Percentiles rank a stretch among this genome's conserved stretches.
Evolutionary conservation across 2,797 vertebrate species (phyloP).

Genomic region (Acanthurus lineatus): DNA sequence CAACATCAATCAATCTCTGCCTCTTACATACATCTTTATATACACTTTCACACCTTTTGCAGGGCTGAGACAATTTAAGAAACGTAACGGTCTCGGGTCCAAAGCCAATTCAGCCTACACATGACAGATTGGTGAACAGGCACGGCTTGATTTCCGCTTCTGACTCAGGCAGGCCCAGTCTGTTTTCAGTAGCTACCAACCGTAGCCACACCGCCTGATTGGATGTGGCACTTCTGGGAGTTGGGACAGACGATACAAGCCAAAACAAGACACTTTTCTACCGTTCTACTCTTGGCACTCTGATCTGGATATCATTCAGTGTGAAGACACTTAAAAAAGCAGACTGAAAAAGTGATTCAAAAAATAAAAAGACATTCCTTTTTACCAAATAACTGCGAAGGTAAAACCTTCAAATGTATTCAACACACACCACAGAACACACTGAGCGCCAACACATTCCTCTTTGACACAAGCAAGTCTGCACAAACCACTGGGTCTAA

Average conservation of each 20-base stretch:
- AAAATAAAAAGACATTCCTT: neutral
- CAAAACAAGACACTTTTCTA: constrained; percentile 30
- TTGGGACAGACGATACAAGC: constrained; percentile 26
- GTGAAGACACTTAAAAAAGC: neutral
- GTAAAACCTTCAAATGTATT: neutral
- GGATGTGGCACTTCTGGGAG: constrained; percentile 34
- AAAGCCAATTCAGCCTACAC: constrained; percentile 64
- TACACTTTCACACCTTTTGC: constrained; percentile 37
- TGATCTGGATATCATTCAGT: constrained; percentile 8
- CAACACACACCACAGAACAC: neutral
- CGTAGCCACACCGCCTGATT: constrained; percentile 37
- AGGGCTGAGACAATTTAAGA: constrained; percentile 32
- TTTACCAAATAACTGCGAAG: neutral
- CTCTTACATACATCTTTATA: constrained; percentile 20
- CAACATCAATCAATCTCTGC: constrained; percentile 7
- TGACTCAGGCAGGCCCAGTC: constrained; percentile 55
- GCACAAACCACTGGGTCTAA: neutral
- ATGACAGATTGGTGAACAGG: constrained; percentile 62
- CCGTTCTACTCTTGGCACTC: neutral
- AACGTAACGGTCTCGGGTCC: constrained; percentile 16
- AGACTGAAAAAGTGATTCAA: neutral
- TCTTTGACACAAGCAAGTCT: neutral
- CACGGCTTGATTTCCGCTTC: constrained; percentile 49
- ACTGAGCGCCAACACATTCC: neutral
- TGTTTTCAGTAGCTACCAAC: constrained; percentile 61